Base-by-base conservation (phyloP, 2,888 invertebrate species). In the Erebia ligea region DNA sequence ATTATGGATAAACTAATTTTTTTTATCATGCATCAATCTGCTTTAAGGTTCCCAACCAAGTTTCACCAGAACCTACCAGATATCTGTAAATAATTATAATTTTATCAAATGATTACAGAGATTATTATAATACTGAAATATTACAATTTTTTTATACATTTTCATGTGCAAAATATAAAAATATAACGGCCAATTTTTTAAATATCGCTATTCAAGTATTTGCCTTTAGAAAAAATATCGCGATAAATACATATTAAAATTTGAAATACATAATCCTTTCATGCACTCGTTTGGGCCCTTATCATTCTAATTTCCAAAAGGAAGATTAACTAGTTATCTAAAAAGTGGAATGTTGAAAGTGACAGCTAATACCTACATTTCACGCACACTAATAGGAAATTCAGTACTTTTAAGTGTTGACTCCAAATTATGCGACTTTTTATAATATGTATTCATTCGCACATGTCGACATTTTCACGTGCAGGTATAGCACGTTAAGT, bases 311-410 rank as follows among this genome's bases (percentile, higher is more conserved):
- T 21, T 21, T 61, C 17, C 42, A n/a, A 42, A 61, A 61, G 40
- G 58, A 64, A 66, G 25, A 17, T n/a, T 54, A 62, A 66, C 66
- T 67, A 70, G 67, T 67, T 73, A 70, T 72, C 74, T 73, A 19
- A 65, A 73, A 79, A 78, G 74, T 83, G 83, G 83, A 83, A 83
- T 83, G 83, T 83, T 80, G 69, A 79, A 79, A 71, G 77, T 87
- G 88, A 86, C 84, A 72, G 68, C 72, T 72, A 70, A 59, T 67
- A 56, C 68, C 73, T 76, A 70, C 65, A 45, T 54, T 58, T 57
- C 68, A 72, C 71, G 68, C 68, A 66, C 48, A 52, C 59, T 68
- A 48, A 68, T 69, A 57, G 50, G 58, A 72, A 70, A 68, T 57
- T 72, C 67, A 70, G 64, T 66, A 72, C 70, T 72, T 70, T 69